phyloP scores from a whole-genome alignment of 2,113 vertebrate species.

The Aepyceros melampus region DNA sequence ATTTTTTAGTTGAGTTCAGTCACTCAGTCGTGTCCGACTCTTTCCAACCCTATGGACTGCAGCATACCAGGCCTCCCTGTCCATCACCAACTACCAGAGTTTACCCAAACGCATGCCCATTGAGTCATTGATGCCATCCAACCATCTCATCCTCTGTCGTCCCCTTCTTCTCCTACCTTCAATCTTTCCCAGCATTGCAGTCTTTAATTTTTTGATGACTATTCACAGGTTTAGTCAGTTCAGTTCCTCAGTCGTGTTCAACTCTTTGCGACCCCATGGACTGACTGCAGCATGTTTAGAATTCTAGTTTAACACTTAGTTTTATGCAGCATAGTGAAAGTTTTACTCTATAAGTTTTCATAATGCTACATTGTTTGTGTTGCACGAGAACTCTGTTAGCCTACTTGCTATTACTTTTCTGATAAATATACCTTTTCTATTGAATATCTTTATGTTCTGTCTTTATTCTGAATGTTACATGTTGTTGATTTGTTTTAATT shows the following conservation, averaged over 20 bases:
- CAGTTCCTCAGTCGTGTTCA: background rate
- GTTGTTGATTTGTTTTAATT: background rate
- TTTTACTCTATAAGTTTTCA: background rate
- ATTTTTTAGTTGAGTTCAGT: no score
- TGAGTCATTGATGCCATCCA: no score
- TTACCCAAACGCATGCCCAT: no score
- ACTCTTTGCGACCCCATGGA: background rate
- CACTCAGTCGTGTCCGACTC: no score
- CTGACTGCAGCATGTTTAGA: background rate
- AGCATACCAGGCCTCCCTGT: no score
- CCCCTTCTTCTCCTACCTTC: no score
- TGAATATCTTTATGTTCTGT: background rate
- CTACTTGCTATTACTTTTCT: background rate
- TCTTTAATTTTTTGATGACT: background rate
- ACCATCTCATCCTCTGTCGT: no score
- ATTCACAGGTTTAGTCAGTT: background rate
- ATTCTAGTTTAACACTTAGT: background rate
- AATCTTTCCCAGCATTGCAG: no score
- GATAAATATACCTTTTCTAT: background rate
- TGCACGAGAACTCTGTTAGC: background rate
- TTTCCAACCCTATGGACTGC: no score
- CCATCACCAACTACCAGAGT: no score
- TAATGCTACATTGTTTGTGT: background rate
- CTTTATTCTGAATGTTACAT: background rate
- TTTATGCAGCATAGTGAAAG: background rate